These are phyloP conservation scores for Nephotettix cincticeps DNA, from an alignment of 1,140 invertebrate species.

Conservation along the genomic window DNA sequence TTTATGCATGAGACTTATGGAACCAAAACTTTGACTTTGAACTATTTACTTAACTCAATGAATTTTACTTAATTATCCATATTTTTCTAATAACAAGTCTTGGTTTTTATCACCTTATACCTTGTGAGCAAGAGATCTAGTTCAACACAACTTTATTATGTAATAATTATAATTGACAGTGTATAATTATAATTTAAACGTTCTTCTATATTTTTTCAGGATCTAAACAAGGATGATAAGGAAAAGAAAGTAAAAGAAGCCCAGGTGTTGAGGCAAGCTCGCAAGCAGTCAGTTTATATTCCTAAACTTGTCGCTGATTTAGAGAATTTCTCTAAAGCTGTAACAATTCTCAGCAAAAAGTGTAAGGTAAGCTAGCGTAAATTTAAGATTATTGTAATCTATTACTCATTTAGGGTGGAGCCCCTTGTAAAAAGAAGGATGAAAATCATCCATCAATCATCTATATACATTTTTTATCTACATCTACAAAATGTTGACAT, in stretches of 20 bases:
- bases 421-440: not conserved
- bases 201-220: conserved; percentile 31
- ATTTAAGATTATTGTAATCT: too few species aligned
- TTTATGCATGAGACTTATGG: too few species aligned
- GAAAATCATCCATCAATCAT: not conserved
- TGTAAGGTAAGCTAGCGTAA: conserved; percentile 36
- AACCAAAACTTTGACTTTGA: too few species aligned
- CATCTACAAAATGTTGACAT: not conserved
- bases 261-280: conserved; percentile 33
- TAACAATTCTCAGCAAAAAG: conserved; percentile 37
- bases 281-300: conserved; percentile 37
- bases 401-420: not conserved
- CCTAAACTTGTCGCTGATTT: conserved; percentile 39
- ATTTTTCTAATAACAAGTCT: too few species aligned
- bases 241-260: conserved; percentile 31
- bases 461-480: not conserved
- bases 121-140: too few species aligned
- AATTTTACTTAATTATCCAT: too few species aligned
- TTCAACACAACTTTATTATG: too few species aligned
- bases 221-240: conserved; percentile 44
- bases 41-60: too few species aligned
- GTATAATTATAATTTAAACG: too few species aligned
- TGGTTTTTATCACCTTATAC: too few species aligned
- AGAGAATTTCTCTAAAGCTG: conserved; percentile 40
- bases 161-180: too few species aligned